Evolutionary conservation across 2,888 invertebrate genomes (phyloP).

Genomic region (Apamea epomidion): DNA sequence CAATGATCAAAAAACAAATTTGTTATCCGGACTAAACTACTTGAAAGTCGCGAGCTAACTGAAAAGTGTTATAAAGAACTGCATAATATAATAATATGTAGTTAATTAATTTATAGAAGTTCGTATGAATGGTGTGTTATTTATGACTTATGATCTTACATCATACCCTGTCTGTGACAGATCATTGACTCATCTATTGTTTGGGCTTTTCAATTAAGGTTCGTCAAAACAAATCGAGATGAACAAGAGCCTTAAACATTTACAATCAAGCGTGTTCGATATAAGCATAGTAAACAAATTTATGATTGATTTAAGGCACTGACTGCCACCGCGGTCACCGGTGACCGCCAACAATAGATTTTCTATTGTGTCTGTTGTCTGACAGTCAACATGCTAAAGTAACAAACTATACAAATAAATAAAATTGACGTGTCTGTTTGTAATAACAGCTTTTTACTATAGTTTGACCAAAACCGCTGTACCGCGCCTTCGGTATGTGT

Average conservation of each 20-base stretch:
- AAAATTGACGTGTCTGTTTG: no score
- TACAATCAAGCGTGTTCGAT: not conserved
- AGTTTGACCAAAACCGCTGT: no score
- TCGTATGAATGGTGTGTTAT: not conserved
- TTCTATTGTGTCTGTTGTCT: no score
- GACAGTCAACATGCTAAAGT: no score
- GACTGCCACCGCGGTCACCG: no score
- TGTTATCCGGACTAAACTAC: not conserved
- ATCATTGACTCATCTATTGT: slow-evolving; percentile 28
- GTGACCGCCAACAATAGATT: no score
- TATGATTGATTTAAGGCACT: no score
- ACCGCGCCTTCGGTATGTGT: no score
- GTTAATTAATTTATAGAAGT: not conserved
- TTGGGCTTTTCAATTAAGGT: not conserved
- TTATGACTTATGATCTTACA: slow-evolving; percentile 15
- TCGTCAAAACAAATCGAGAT: slow-evolving; percentile 1
- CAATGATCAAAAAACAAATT: not conserved
- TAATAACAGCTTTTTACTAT: no score
- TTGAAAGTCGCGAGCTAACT: not conserved
- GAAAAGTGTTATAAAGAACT: not conserved
- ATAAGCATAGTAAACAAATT: not conserved
- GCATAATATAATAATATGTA: not conserved
- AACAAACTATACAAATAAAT: no score
- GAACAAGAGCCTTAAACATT: not conserved
- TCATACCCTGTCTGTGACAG: not conserved